Percentiles rank a stretch among this genome's conserved stretches.
Evolutionary conservation across 2,797 vertebrate genomes (phyloP).

Genomic region (Pachyuromys duprasi): DNA sequence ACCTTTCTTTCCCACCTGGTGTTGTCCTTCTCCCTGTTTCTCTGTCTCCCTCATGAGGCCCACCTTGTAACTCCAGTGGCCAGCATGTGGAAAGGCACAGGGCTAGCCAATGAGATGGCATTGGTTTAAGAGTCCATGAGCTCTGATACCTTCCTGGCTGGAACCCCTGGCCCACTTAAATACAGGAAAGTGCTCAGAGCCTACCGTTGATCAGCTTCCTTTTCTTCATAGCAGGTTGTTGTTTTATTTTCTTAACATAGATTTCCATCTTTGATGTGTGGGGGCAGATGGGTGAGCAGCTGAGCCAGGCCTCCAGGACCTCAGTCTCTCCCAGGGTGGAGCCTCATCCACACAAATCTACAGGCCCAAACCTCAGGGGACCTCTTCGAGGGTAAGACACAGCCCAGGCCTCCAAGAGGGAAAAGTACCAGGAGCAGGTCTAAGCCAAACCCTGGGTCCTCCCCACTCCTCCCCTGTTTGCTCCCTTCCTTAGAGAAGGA

Average conservation of each 20-base stretch:
- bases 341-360: conserved; percentile 49
- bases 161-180: not conserved
- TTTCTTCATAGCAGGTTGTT: conserved; percentile 21
- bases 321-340: conserved; percentile 13
- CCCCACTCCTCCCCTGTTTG: not conserved
- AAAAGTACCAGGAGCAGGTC: conserved; percentile 72
- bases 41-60: not conserved
- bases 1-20: not conserved
- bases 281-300: conserved; percentile 65
- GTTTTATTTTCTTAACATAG: conserved; percentile 46
- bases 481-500: conserved; percentile 33
- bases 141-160: not conserved
- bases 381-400: conserved; percentile 58
- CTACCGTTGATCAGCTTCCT: not conserved
- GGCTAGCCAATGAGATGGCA: not conserved
- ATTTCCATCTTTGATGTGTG: conserved; percentile 64
- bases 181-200: not conserved
- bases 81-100: not conserved
- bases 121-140: not conserved
- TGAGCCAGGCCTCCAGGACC: conserved; percentile 64
- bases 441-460: conserved; percentile 40
- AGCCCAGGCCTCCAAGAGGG: conserved; percentile 58
- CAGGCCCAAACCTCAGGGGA: conserved; percentile 37
- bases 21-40: not conserved
- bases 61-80: not conserved